Evolutionary conservation across 2,113 vertebrate species (phyloP).

Genomic region (Chloebia gouldiae): DNA sequence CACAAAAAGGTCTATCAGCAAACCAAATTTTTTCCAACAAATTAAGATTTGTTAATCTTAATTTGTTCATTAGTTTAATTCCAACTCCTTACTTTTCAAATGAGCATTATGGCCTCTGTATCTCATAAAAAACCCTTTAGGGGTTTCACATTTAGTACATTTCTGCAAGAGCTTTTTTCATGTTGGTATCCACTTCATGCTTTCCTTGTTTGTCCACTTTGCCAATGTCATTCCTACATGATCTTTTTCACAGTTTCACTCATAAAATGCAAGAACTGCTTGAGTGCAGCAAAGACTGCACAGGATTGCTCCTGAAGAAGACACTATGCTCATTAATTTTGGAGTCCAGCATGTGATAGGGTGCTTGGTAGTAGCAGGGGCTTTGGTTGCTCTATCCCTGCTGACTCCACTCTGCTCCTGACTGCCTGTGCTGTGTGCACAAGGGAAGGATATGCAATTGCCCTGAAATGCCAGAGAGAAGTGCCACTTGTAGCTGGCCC

Average conservation of each 20-base stretch:
- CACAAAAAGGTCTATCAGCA: background rate
- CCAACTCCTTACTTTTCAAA: fast-evolving
- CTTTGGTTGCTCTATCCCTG: background rate
- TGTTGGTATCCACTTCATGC: background rate
- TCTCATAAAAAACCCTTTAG: background rate
- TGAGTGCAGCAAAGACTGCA: background rate
- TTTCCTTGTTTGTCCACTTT: background rate
- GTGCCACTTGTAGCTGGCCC: background rate
- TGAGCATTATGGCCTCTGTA: fast-evolving
- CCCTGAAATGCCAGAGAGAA: background rate
- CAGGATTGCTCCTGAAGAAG: background rate
- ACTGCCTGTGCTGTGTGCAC: fast-evolving
- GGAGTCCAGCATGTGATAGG: background rate
- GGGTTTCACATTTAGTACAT: background rate
- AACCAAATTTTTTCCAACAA: background rate
- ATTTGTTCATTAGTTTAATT: no score
- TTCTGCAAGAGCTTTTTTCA: background rate
- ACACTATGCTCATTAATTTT: background rate
- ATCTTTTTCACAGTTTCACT: background rate
- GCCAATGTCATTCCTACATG: background rate
- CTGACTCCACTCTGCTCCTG: background rate
- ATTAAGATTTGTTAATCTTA: background rate
- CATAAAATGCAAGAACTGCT: background rate
- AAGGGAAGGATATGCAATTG: background rate
- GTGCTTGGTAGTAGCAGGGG: background rate